These are phyloP conservation scores for Scaptomyza graminum DNA, from an alignment of 1,140 invertebrate species.

Conservation along the genomic window DNA sequence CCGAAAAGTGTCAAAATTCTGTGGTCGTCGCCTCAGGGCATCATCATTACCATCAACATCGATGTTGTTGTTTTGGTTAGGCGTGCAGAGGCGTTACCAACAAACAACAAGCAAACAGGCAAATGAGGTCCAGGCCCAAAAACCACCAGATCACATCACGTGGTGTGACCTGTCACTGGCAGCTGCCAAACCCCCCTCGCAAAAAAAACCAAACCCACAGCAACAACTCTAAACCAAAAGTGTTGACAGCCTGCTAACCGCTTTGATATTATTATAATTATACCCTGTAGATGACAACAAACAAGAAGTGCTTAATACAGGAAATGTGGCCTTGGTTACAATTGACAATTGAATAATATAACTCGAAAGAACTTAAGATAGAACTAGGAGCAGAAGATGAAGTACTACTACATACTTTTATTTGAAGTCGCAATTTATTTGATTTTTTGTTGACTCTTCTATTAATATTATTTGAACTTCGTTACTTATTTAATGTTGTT, in stretches of 20 bases:
- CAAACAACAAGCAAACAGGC: slow-evolving; percentile 55
- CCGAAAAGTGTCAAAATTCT: slow-evolving; percentile 66
- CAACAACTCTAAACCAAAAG: slow-evolving; percentile 29
- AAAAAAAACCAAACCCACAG: no score
- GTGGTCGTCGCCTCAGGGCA: slow-evolving; percentile 44
- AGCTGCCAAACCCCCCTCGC: slow-evolving; percentile 38
- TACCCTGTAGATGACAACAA: slow-evolving; percentile 14
- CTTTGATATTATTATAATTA: slow-evolving; percentile 45
- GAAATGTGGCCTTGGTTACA: not conserved
- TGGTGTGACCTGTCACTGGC: slow-evolving; percentile 60
- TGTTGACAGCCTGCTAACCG: slow-evolving; percentile 63
- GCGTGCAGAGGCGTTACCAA: slow-evolving; percentile 45
- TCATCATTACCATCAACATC: slow-evolving; percentile 27
- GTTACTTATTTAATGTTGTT: no score
- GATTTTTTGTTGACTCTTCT: no score
- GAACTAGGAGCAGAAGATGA: no score
- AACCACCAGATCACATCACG: slow-evolving; percentile 16
- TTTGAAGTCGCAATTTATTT: no score
- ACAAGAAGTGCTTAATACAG: not conserved
- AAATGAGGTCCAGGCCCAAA: slow-evolving; percentile 64
- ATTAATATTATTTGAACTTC: no score
- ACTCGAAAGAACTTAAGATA: not conserved
- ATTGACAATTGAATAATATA: not conserved
- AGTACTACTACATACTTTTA: no score
- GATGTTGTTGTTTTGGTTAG: slow-evolving; percentile 7